Conservation (phyloP, 2,113 vertebrate species). For the Stigmatopora nigra region DNA sequence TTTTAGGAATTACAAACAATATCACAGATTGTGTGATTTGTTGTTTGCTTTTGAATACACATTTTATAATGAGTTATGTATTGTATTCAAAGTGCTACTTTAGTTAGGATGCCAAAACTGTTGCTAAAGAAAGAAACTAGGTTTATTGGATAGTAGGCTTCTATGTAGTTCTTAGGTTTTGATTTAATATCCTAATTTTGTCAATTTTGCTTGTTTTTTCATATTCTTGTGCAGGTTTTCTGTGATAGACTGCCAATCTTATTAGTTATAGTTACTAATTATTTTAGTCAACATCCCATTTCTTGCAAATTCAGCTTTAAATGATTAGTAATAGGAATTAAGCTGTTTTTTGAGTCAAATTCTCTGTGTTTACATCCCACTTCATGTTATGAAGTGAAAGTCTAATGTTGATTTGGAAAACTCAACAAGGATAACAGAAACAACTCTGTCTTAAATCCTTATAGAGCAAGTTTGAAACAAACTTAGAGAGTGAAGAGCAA, state of each 20-base stretch:
- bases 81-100: not conserved
- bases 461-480: not conserved
- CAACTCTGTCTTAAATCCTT: not conserved
- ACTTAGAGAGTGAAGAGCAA: conserved; percentile 39
- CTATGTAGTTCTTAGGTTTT: not conserved
- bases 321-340: not conserved
- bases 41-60: not conserved
- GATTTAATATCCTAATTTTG: not conserved
- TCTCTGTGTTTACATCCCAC: not conserved
- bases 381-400: not conserved
- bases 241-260: no score
- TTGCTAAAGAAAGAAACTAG: not conserved
- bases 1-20: no score
- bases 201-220: not conserved
- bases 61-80: not conserved
- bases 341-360: not conserved
- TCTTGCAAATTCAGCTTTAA: not conserved
- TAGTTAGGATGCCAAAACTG: not conserved
- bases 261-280: no score
- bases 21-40: no score
- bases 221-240: not conserved
- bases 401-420: not conserved
- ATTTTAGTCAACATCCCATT: not conserved
- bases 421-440: not conserved
- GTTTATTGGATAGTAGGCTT: not conserved